Conservation (phyloP, 2,888 invertebrate genomes). For the Drymonia ruficornis region DNA sequence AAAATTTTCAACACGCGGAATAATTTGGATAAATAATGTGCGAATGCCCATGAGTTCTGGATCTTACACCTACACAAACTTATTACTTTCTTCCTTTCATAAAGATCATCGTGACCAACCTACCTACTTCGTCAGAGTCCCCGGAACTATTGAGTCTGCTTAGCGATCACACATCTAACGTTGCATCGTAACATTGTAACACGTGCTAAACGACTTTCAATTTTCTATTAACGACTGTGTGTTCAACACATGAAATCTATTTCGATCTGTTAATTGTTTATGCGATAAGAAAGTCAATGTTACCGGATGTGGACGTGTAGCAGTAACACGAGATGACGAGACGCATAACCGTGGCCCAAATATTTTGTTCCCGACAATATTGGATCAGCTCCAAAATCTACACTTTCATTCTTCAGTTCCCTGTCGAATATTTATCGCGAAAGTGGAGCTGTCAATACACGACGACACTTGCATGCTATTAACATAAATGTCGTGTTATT, state of each 20-base stretch:
- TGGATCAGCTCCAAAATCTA: constrained; percentile 75
- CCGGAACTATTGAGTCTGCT: too few species aligned
- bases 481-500: constrained; percentile 38
- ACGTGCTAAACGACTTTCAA: constrained; percentile 25
- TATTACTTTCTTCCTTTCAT: too few species aligned
- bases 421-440: constrained; percentile 39
- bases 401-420: constrained; percentile 69
- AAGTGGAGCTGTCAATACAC: constrained; percentile 28
- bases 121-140: too few species aligned
- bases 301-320: constrained; percentile 73
- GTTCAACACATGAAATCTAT: constrained; percentile 61
- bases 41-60: not conserved
- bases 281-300: constrained; percentile 78
- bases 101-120: too few species aligned
- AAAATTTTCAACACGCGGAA: not conserved
- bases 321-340: constrained; percentile 73
- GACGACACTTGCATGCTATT: constrained; percentile 14
- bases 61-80: too few species aligned
- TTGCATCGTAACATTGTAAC: constrained; percentile 8
- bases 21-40: not conserved
- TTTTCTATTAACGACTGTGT: constrained; percentile 45
- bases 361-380: constrained; percentile 68
- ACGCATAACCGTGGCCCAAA: constrained; percentile 78
- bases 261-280: constrained; percentile 67
- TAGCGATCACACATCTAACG: not conserved